Percentiles rank a stretch among this genome's conserved stretches.
phyloP scores from a whole-genome alignment of 2,797 vertebrate species.

The Discoglossus pictus region DNA sequence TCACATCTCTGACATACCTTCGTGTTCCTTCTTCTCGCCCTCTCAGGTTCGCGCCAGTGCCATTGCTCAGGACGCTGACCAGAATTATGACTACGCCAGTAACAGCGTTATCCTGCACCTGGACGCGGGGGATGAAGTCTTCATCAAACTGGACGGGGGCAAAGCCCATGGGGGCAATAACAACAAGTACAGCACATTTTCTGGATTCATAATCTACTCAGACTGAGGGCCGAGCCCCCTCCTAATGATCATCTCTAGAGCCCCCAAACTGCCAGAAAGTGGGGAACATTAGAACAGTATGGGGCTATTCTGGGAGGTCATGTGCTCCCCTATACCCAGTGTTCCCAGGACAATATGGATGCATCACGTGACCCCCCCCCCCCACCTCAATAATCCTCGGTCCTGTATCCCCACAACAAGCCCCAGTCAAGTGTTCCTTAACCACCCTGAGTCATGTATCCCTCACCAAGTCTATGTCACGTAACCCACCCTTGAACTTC shows the following conservation, averaged over 20 bases:
- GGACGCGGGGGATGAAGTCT: slow-evolving; percentile 93
- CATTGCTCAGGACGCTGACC: slow-evolving; percentile 95
- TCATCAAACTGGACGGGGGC: slow-evolving; percentile 95
- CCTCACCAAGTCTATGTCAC: too few species aligned
- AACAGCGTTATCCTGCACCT: slow-evolving; percentile 98
- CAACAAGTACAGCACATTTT: slow-evolving; percentile 99
- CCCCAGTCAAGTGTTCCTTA: too few species aligned
- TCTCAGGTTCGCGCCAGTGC: slow-evolving; percentile 92
- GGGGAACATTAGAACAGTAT: not conserved
- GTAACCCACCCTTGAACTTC: too few species aligned
- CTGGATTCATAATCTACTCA: slow-evolving; percentile 96
- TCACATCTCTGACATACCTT: not conserved
- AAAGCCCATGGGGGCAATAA: slow-evolving; percentile 97
- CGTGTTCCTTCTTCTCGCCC: slow-evolving; percentile 13
- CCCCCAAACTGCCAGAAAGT: slow-evolving; percentile 1
- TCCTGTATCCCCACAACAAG: slow-evolving; percentile 2
- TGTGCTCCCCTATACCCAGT: slow-evolving; percentile 3
- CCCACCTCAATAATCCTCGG: slow-evolving; percentile 2
- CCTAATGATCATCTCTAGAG: slow-evolving; percentile 1
- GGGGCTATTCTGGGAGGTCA: not conserved
- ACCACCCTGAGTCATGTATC: too few species aligned
- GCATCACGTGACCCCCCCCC: too few species aligned
- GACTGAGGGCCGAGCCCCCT: slow-evolving; percentile 75
- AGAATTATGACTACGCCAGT: slow-evolving; percentile 98
- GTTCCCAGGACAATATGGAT: slow-evolving; percentile 17